A percentile compares a stretch with the other conserved stretches of the same genome.
Conservation (phyloP, 1,140 invertebrate species). For the Macrostomum lignano region DNA sequence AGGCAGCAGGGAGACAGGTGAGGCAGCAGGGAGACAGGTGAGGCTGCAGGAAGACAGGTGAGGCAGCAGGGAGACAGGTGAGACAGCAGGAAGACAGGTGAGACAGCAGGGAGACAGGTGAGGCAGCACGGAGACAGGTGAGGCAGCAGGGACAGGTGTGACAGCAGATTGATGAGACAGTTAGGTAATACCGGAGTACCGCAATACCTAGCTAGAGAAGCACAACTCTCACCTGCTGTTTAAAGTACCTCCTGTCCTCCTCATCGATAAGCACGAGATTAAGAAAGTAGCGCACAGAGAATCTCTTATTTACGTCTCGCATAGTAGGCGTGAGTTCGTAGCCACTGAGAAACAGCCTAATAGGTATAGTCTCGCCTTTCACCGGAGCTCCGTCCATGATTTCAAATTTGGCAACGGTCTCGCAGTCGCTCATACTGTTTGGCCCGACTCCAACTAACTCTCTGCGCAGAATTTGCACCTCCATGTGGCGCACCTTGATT, state of each 20-base stretch:
- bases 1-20: no score
- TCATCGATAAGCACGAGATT: conserved; percentile 96
- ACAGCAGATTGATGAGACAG: no score
- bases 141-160: no score
- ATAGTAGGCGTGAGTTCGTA: conserved; percentile 95
- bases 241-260: conserved; percentile 91
- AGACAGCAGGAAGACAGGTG: no score
- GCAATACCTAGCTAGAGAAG: no score
- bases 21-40: no score
- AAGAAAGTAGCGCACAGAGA: conserved; percentile 86
- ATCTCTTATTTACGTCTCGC: conserved; percentile 97
- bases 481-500: conserved; percentile 99
- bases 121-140: no score
- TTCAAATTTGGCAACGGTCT: conserved; percentile 98
- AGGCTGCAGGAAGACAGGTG: no score
- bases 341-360: conserved; percentile 78
- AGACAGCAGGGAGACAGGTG: no score
- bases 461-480: conserved; percentile 90
- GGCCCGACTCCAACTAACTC: conserved; percentile 97
- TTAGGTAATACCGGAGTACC: no score
- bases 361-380: conserved; percentile 85
- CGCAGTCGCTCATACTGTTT: no score
- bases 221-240: conserved; percentile 98
- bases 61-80: no score
- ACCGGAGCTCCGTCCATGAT: conserved; percentile 99